Evolutionary conservation across 30 jellyfish, hydroid and myxozoan genomes (phyloP).

Genomic region (Cassiopea xamachana): DNA sequence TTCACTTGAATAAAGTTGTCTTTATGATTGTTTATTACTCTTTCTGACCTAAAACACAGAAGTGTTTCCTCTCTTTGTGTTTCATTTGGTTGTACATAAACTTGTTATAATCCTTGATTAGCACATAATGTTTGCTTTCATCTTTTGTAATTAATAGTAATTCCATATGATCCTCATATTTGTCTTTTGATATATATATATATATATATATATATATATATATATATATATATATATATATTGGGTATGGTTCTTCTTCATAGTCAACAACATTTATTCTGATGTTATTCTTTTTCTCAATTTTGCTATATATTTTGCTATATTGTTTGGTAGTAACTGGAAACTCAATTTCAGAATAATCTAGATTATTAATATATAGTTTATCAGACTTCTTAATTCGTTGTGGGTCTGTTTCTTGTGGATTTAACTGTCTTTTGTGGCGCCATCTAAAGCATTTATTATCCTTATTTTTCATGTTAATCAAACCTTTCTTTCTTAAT

Average conservation of each 20-base stretch:
- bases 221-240: neutral
- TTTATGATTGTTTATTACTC: too few relatives aligned
- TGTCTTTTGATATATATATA: too few relatives aligned
- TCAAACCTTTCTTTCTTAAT: slow-evolving; percentile 28
- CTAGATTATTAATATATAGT: slow-evolving; percentile 29
- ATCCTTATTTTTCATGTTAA: slow-evolving; percentile 27
- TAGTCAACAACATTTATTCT: slow-evolving; percentile 40
- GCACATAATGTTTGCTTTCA: too few relatives aligned
- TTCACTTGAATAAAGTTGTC: too few relatives aligned
- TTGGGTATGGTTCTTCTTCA: slow-evolving; percentile 55
- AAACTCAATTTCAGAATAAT: slow-evolving; percentile 62
- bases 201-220: too few relatives aligned
- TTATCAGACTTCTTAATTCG: slow-evolving; percentile 47
- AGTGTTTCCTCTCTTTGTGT: too few relatives aligned
- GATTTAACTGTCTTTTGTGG: slow-evolving; percentile 32
- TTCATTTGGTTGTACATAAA: too few relatives aligned
- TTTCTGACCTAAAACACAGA: too few relatives aligned
- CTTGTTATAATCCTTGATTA: too few relatives aligned
- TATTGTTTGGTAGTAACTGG: slow-evolving; percentile 42
- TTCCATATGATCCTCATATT: too few relatives aligned
- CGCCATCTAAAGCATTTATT: slow-evolving; percentile 17
- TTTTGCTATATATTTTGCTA: slow-evolving; percentile 1
- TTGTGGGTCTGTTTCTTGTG: slow-evolving; percentile 44
- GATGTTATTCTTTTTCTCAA: slow-evolving; percentile 53
- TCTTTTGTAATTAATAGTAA: too few relatives aligned